These are phyloP conservation scores for Lordiphosa fenestrarum DNA, from an alignment of 2,888 invertebrate genomes.

Conservation along the genomic window DNA sequence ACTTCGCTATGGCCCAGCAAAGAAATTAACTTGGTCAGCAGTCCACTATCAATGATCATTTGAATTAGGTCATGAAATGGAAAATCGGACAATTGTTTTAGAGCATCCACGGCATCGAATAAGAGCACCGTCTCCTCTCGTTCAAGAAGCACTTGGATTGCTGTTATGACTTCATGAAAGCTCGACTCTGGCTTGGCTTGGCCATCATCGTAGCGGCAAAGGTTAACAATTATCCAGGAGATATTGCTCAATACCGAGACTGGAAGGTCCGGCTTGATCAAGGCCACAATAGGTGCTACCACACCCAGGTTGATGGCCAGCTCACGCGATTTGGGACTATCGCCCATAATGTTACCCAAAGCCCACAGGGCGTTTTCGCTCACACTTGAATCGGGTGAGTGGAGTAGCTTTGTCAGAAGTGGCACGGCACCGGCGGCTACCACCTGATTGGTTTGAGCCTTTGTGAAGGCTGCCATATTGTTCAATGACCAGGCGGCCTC, in stretches of 20 bases:
- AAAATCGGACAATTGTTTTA: slow-evolving; percentile 85
- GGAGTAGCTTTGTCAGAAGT: slow-evolving; percentile 92
- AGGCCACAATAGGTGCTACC: slow-evolving; percentile 94
- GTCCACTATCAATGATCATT: slow-evolving; percentile 96
- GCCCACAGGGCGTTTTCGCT: slow-evolving; percentile 99
- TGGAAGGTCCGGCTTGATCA: slow-evolving; percentile 97
- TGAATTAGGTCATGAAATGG: slow-evolving; percentile 88
- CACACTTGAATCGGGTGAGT: slow-evolving; percentile 97
- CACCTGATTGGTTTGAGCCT: slow-evolving; percentile 90
- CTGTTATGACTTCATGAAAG: slow-evolving; percentile 95
- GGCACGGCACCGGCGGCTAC: slow-evolving; percentile 97
- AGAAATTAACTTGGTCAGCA: slow-evolving; percentile 97
- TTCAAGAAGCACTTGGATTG: slow-evolving; percentile 94
- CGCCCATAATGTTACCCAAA: slow-evolving; percentile 90
- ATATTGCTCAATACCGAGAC: slow-evolving; percentile 98
- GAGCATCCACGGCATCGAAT: slow-evolving; percentile 98
- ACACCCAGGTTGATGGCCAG: slow-evolving; percentile 97
- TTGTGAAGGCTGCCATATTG: slow-evolving; percentile 97
- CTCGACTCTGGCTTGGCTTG: slow-evolving; percentile 92
- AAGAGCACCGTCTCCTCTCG: slow-evolving; percentile 97
- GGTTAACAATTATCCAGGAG: slow-evolving; percentile 99
- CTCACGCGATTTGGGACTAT: slow-evolving; percentile 96
- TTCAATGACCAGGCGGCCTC: slow-evolving; percentile 99
- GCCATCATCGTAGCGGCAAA: slow-evolving; percentile 99
- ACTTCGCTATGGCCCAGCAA: slow-evolving; percentile 97